Percentiles rank a stretch among this genome's conserved stretches.
Evolutionary conservation across 2,888 invertebrate species (phyloP).

Genomic region (Hofmannophila pseudospretella): DNA sequence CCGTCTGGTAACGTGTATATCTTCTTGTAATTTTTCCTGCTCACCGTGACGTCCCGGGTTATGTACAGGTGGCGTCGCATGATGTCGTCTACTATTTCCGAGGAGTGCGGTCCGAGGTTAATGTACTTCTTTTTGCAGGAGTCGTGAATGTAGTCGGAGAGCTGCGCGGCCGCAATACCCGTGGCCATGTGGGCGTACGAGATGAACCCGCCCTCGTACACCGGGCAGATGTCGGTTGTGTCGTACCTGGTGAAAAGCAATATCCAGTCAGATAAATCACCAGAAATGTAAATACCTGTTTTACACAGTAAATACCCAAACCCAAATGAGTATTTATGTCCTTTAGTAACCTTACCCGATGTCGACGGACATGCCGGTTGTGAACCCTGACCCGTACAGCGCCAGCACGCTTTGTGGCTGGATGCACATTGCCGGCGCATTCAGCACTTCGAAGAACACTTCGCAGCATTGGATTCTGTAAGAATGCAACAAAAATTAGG

Average conservation of each 20-base stretch:
- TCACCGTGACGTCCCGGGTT: constrained; percentile 27
- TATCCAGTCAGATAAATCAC: too few species aligned
- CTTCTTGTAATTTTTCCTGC: constrained; percentile 20
- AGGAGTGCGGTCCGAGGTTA: constrained; percentile 20
- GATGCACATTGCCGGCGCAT: constrained; percentile 49
- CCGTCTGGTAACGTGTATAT: constrained; percentile 37
- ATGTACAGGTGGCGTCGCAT: constrained; percentile 34
- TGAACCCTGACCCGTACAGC: constrained; percentile 50
- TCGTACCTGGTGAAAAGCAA: too few species aligned
- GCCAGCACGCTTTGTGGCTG: constrained; percentile 48
- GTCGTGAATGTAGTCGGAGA: constrained; percentile 32
- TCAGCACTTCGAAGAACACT: constrained; percentile 58
- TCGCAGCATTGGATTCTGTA: constrained; percentile 56
- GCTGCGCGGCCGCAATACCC: constrained; percentile 17
- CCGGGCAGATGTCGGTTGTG: constrained; percentile 40
- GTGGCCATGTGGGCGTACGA: constrained; percentile 47
- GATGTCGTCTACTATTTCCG: constrained; percentile 31
- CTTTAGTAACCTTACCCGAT: too few species aligned
- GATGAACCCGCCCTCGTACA: constrained; percentile 54
- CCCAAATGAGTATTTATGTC: too few species aligned
- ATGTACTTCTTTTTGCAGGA: constrained; percentile 27
- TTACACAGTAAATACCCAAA: too few species aligned
- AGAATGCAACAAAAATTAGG: too few species aligned
- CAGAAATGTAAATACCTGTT: too few species aligned
- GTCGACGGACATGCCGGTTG: constrained; percentile 58